Evolutionary conservation across 1,140 invertebrate species (phyloP).

Genomic region (Panagrolaimus sp.): DNA sequence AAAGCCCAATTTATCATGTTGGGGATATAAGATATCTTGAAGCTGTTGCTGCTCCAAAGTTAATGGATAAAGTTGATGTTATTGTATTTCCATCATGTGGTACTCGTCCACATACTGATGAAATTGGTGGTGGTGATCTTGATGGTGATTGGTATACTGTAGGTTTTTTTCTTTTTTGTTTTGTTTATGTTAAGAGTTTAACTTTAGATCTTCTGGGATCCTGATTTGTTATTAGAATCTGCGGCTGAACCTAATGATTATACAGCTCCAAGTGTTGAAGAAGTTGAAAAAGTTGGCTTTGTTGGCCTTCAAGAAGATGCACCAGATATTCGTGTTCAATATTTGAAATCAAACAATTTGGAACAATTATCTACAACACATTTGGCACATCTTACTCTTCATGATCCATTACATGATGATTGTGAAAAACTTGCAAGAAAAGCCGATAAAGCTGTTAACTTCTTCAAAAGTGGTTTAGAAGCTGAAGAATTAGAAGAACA

Average conservation of each 20-base stretch:
- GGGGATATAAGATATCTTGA: background rate
- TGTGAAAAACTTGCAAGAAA: conserved; percentile 15
- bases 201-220: conserved; percentile 49
- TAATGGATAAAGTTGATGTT: background rate
- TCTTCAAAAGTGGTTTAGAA: background rate
- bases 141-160: conserved; percentile 54
- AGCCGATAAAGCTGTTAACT: background rate
- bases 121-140: conserved; percentile 51
- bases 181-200: too few species aligned
- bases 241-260: conserved; percentile 24
- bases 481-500: too few species aligned
- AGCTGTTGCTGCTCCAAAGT: background rate
- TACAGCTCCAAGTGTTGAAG: background rate
- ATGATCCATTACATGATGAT: background rate
- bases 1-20: background rate
- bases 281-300: background rate
- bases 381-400: background rate
- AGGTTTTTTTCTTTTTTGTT: too few species aligned
- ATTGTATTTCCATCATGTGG: conserved; percentile 21
- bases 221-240: conserved; percentile 32
- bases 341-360: background rate
- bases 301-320: background rate
- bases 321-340: too few species aligned
- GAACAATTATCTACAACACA: background rate
- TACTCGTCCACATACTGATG: conserved; percentile 47